phyloP scores from a whole-genome alignment of 2,888 invertebrate species.

The Tupiocoris notatus region DNA sequence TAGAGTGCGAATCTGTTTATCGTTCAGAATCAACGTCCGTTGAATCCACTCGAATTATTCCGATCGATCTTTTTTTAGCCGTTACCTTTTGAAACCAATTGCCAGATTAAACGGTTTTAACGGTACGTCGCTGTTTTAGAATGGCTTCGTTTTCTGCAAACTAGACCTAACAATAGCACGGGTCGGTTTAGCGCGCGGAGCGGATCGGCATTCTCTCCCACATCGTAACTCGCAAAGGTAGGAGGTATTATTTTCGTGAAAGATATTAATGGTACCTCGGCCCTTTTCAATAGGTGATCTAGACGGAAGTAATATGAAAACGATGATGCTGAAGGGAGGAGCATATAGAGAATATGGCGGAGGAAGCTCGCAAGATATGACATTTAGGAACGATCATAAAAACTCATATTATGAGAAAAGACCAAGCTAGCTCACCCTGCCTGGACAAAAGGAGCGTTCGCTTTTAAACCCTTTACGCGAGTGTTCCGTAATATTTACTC shows the following conservation, averaged over 20 bases:
- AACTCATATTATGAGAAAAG: constrained; percentile 17
- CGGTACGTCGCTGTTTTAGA: too few relatives aligned
- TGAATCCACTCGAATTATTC: too few relatives aligned
- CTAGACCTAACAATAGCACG: background rate
- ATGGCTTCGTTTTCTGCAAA: too few relatives aligned
- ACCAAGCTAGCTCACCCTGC: background rate
- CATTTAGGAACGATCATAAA: constrained; percentile 19
- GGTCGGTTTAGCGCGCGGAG: too few relatives aligned
- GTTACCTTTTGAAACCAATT: too few relatives aligned
- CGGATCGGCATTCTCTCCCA: too few relatives aligned
- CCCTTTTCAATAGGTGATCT: constrained; percentile 18
- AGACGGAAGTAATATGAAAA: constrained; percentile 18
- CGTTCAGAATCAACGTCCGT: too few relatives aligned
- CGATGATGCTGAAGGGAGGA: background rate
- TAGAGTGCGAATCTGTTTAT: too few relatives aligned
- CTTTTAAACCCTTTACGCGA: constrained; percentile 33
- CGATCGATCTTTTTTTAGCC: too few relatives aligned
- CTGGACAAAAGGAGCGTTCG: constrained; percentile 19
- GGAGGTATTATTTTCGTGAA: background rate
- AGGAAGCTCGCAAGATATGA: background rate
- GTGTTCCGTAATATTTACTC: constrained; percentile 34
- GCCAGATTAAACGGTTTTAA: too few relatives aligned
- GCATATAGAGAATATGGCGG: background rate
- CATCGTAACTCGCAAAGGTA: background rate
- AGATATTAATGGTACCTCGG: background rate